These are phyloP conservation scores for Spinibarbus caldwelli DNA, from an alignment of 2,797 vertebrate species.

Conservation along the genomic window DNA sequence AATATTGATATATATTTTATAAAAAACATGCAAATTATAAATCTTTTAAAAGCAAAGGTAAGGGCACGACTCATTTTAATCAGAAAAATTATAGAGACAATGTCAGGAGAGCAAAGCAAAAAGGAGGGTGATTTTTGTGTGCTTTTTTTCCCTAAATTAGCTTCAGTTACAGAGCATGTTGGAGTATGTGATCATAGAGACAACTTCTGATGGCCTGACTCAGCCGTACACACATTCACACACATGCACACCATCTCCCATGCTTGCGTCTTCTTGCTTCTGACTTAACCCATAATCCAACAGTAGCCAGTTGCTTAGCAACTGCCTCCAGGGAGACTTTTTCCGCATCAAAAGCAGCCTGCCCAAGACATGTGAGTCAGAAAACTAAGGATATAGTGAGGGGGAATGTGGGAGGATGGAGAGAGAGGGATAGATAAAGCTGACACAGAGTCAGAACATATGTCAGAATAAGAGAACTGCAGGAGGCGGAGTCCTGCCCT, in stretches of 20 bases:
- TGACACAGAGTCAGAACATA: conserved; percentile 35
- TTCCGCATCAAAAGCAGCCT: conserved; percentile 68
- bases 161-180: background rate
- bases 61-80: no score
- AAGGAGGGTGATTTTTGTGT: background rate
- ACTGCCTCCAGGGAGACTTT: conserved; percentile 72
- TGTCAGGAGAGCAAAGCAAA: no score
- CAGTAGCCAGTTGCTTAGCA: conserved; percentile 73
- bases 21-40: no score
- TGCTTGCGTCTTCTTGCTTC: conserved; percentile 63
- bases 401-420: conserved; percentile 13
- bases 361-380: conserved; percentile 62
- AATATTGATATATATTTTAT: no score
- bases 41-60: no score
- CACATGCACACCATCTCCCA: conserved; percentile 47
- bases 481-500: conserved; percentile 32
- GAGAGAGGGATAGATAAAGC: conserved; percentile 27
- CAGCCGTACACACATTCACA: conserved; percentile 21
- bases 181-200: conserved; percentile 1
- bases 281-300: conserved; percentile 68
- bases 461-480: conserved; percentile 29
- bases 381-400: conserved; percentile 27
- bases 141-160: conserved; percentile 30
- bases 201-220: conserved; percentile 20
- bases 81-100: no score